Evolutionary conservation across 1,140 invertebrate species (phyloP).

Genomic region (Drosophila rufa): DNA sequence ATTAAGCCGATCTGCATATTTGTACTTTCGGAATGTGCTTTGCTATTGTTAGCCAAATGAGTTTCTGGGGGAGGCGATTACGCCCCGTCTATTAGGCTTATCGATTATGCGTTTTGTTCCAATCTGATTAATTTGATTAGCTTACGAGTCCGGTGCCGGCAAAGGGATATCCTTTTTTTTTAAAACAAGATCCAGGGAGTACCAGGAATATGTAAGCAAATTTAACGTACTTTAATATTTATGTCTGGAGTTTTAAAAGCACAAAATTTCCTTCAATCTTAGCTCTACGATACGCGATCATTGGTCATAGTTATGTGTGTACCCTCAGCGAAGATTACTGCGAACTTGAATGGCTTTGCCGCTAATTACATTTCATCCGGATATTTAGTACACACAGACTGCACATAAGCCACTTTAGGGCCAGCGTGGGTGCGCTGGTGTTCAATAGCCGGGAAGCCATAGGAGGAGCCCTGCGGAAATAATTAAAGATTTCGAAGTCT

Average conservation of each 20-base stretch:
- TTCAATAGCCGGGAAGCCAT: slow-evolving; percentile 36
- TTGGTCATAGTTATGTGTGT: slow-evolving; percentile 15
- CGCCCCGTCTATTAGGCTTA: slow-evolving; percentile 45
- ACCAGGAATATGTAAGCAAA: too few species aligned
- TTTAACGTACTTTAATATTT: too few species aligned
- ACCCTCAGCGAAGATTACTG: slow-evolving; percentile 31
- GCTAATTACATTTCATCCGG: slow-evolving; percentile 68
- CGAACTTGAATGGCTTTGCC: slow-evolving; percentile 71
- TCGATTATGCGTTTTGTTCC: slow-evolving; percentile 73
- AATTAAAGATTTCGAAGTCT: slow-evolving; percentile 36
- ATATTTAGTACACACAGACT: slow-evolving; percentile 56
- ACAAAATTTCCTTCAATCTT: not conserved
- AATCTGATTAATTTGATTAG: slow-evolving; percentile 57
- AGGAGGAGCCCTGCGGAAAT: slow-evolving; percentile 30
- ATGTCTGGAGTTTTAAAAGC: too few species aligned
- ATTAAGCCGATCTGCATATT: slow-evolving; percentile 82
- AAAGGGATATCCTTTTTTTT: too few species aligned
- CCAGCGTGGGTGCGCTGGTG: slow-evolving; percentile 19
- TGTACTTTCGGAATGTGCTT: slow-evolving; percentile 53
- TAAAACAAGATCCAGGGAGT: too few species aligned
- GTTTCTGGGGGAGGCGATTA: slow-evolving; percentile 35
- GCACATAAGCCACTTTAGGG: slow-evolving; percentile 47
- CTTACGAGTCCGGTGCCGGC: not conserved
- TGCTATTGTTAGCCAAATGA: slow-evolving; percentile 72
- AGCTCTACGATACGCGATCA: not conserved